These are phyloP conservation scores for Agapornis roseicollis DNA, from an alignment of 2,113 vertebrate genomes.

Conservation along the genomic window DNA sequence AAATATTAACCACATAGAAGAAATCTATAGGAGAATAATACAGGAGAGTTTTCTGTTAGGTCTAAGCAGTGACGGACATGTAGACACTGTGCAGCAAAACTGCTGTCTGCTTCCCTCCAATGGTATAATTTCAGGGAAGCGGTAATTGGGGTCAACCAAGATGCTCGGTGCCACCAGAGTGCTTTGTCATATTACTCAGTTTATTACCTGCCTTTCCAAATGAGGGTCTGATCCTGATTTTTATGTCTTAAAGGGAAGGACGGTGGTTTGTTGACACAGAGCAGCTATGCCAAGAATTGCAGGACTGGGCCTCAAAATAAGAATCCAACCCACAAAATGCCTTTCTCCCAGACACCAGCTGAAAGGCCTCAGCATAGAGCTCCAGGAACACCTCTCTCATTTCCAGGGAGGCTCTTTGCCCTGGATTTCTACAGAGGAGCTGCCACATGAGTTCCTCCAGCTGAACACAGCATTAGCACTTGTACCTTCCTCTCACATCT, in stretches of 20 bases:
- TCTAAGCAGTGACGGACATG: neutral
- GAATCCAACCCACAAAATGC: neutral
- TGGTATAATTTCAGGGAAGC: slow-evolving; percentile 8
- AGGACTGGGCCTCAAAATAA: neutral
- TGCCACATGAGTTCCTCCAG: slow-evolving; percentile 5
- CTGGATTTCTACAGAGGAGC: slow-evolving; percentile 1
- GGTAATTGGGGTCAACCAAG: slow-evolving; percentile 28
- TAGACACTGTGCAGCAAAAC: neutral
- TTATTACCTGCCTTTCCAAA: slow-evolving; percentile 54
- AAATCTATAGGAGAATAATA: slow-evolving; percentile 21
- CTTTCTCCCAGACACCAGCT: neutral
- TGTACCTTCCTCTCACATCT: neutral
- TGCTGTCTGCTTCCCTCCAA: neutral
- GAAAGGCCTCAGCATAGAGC: neutral
- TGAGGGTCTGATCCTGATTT: slow-evolving; percentile 5
- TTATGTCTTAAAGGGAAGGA: slow-evolving; percentile 14
- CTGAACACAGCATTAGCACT: neutral
- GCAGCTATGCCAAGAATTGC: neutral
- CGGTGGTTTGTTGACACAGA: neutral
- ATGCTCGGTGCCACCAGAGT: slow-evolving; percentile 1
- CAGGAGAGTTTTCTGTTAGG: neutral
- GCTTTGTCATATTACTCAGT: neutral
- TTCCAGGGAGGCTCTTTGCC: slow-evolving; percentile 24
- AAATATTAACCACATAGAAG: slow-evolving; percentile 53
- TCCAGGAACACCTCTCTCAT: slow-evolving; percentile 7